Evolutionary conservation across 2,888 invertebrate species (phyloP).

Genomic region (Amiota communis): DNA sequence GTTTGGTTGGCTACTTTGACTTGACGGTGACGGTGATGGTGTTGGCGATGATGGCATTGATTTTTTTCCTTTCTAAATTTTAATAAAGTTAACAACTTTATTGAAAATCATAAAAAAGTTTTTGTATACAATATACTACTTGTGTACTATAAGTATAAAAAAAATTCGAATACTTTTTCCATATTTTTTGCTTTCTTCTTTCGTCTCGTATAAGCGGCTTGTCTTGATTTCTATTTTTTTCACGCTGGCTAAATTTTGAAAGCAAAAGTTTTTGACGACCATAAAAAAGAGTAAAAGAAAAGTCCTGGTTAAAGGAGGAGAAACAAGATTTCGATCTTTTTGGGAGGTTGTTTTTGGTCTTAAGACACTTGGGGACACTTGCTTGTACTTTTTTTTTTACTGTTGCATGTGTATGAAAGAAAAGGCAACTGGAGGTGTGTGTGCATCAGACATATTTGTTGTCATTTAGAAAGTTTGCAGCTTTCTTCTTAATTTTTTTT

Average conservation of each 20-base stretch:
- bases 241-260: not conserved
- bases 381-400: too few species aligned
- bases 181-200: conserved; percentile 1
- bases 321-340: too few species aligned
- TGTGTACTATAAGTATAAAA: too few species aligned
- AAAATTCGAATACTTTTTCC: conserved; percentile 11
- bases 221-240: not conserved
- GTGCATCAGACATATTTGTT: too few species aligned
- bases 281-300: too few species aligned
- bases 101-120: conserved; percentile 57
- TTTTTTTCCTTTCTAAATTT: conserved; percentile 56
- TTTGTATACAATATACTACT: not conserved
- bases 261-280: conserved; percentile 6
- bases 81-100: conserved; percentile 65
- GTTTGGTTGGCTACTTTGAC: not conserved
- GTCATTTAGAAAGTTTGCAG: too few species aligned
- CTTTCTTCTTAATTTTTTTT: not conserved
- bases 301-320: too few species aligned
- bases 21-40: not conserved
- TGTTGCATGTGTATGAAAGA: too few species aligned
- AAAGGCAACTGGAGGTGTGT: too few species aligned
- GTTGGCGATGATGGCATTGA: not conserved
- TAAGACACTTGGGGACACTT: too few species aligned
- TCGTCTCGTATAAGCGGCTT: not conserved
- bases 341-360: too few species aligned